These are phyloP conservation scores for Falco rusticolus DNA, from an alignment of 2,797 vertebrate genomes.

Conservation along the genomic window DNA sequence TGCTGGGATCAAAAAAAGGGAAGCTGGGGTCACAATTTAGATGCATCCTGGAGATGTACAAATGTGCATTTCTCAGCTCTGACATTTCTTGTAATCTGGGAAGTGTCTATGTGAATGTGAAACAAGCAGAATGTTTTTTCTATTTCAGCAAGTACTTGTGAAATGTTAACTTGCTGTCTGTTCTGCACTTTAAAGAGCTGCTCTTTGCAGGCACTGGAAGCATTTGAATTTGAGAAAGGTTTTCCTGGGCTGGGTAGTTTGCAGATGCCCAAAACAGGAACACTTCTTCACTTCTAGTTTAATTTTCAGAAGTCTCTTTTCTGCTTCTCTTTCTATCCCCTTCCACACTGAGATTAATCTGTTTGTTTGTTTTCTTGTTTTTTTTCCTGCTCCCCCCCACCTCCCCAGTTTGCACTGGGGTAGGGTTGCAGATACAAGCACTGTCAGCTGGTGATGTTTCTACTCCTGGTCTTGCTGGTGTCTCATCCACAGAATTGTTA, in stretches of 20 bases:
- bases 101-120: neutral
- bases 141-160: neutral
- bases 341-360: neutral
- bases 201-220: neutral
- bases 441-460: neutral
- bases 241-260: neutral
- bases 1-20: neutral
- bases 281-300: neutral
- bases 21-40: neutral
- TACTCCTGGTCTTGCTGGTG: neutral
- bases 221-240: neutral
- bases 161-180: neutral
- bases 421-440: neutral
- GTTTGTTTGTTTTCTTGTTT: neutral
- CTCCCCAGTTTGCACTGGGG: neutral
- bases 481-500: neutral
- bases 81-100: neutral
- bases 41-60: neutral
- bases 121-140: neutral
- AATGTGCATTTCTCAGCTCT: neutral
- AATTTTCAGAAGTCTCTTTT: neutral
- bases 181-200: neutral
- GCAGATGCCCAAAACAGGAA: neutral
- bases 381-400: too few relatives aligned
- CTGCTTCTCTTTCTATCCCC: neutral